Percentiles rank a stretch among this genome's conserved stretches.
These are phyloP conservation scores for Thalassoma bifasciatum DNA, from an alignment of 2,113 vertebrate species.

Conservation along the genomic window DNA sequence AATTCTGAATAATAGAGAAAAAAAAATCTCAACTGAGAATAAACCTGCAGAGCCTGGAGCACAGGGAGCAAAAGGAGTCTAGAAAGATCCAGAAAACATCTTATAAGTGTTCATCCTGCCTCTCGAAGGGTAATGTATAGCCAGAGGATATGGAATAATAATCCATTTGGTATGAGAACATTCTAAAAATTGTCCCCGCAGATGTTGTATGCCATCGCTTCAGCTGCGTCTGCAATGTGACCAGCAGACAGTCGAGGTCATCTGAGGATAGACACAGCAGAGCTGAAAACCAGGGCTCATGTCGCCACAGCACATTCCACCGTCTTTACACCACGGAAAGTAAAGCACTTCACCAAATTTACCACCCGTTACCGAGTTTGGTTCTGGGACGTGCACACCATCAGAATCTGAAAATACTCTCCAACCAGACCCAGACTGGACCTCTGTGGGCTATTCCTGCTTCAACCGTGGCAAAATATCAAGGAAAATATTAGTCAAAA, in stretches of 20 bases:
- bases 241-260: slow-evolving; percentile 64
- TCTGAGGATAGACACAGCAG: slow-evolving; percentile 68
- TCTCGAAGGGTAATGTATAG: no score
- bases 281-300: slow-evolving; percentile 73
- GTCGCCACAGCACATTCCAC: slow-evolving; percentile 65
- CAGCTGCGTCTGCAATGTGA: slow-evolving; percentile 35
- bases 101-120: no score
- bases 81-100: no score
- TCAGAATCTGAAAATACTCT: slow-evolving; percentile 69
- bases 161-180: background rate
- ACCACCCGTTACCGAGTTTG: slow-evolving; percentile 49
- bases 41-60: no score
- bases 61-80: no score
- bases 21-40: no score
- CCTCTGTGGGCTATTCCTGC: slow-evolving; percentile 46
- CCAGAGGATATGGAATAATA: slow-evolving; percentile 1
- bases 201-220: slow-evolving; percentile 36
- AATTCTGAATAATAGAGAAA: no score
- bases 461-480: slow-evolving; percentile 70
- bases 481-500: slow-evolving; percentile 83
- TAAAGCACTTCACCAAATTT: slow-evolving; percentile 61
- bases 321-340: slow-evolving; percentile 72
- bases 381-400: slow-evolving; percentile 33
- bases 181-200: slow-evolving; percentile 6
- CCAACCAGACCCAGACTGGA: slow-evolving; percentile 50